phyloP scores from a whole-genome alignment of 2,113 vertebrate genomes.

The Planiliza haematocheilus region DNA sequence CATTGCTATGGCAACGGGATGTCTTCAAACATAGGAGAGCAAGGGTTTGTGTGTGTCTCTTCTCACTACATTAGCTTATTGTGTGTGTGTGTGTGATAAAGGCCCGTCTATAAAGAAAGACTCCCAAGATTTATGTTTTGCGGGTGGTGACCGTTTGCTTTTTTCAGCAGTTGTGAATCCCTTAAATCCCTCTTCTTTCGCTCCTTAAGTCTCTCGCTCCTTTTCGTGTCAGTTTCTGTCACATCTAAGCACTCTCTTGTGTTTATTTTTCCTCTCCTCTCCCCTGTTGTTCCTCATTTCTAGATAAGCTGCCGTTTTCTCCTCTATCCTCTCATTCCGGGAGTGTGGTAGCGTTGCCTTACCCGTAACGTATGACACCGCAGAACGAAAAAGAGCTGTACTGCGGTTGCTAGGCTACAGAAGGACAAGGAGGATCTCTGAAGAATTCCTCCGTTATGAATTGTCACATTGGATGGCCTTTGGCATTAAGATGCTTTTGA shows the following conservation, averaged over 20 bases:
- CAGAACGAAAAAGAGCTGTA: constrained; percentile 52
- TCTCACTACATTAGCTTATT: constrained; percentile 20
- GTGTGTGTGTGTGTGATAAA: constrained; percentile 2
- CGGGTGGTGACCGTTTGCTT: background rate
- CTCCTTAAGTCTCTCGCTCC: background rate
- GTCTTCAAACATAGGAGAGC: constrained; percentile 64
- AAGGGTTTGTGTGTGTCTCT: constrained; percentile 29
- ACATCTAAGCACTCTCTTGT: background rate
- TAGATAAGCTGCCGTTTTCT: constrained; percentile 1
- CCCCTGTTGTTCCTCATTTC: constrained; percentile 6
- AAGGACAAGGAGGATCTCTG: constrained; percentile 50
- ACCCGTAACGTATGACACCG: constrained; percentile 36
- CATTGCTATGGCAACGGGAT: constrained; percentile 80
- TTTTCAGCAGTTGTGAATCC: constrained; percentile 5
- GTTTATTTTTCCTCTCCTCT: constrained; percentile 8
- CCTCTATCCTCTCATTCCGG: constrained; percentile 26
- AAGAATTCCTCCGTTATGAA: constrained; percentile 59
- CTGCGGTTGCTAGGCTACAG: constrained; percentile 77
- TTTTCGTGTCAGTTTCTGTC: constrained; percentile 20
- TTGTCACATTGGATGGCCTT: constrained; percentile 52
- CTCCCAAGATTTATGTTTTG: constrained; percentile 21
- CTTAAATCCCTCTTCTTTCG: background rate
- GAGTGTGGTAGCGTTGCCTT: constrained; percentile 8
- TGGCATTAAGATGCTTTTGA: constrained; percentile 35
- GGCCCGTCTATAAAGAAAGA: background rate